Evolutionary conservation across 2,888 invertebrate genomes (phyloP).

Genomic region (Drosophila greeni): DNA sequence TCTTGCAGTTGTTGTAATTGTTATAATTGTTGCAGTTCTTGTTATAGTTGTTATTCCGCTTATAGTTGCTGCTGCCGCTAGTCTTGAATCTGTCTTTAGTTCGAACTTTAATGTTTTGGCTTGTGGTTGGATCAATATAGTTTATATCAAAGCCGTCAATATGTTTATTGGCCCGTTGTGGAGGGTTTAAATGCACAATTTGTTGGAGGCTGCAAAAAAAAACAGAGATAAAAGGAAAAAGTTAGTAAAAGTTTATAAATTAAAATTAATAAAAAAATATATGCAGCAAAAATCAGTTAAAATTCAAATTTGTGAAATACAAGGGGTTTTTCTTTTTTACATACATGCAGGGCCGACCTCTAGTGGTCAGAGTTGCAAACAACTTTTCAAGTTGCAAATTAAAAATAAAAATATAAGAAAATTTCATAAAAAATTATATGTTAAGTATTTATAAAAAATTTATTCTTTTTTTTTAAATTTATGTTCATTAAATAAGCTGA

Average conservation of each 20-base stretch:
- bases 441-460: not conserved
- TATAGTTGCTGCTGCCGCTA: constrained; percentile 8
- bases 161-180: constrained; percentile 34
- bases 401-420: not conserved
- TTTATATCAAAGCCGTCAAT: constrained; percentile 34
- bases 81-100: constrained; percentile 55
- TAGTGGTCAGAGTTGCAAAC: not conserved
- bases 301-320: not conserved
- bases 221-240: rapidly evolving
- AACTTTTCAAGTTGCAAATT: not conserved
- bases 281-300: too few relatives aligned
- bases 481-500: not conserved
- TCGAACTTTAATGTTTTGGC: constrained; percentile 43
- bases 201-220: constrained; percentile 60
- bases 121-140: constrained; percentile 43
- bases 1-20: too few relatives aligned
- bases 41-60: not conserved
- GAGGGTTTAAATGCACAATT: constrained; percentile 47
- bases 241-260: too few relatives aligned
- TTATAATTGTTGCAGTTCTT: too few relatives aligned
- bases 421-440: not conserved
- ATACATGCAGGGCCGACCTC: not conserved
- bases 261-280: too few relatives aligned
- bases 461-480: not conserved
- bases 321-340: not conserved